Evolutionary conservation across 2,797 vertebrate species (phyloP).

Genomic region (Chromobotia macracanthus): DNA sequence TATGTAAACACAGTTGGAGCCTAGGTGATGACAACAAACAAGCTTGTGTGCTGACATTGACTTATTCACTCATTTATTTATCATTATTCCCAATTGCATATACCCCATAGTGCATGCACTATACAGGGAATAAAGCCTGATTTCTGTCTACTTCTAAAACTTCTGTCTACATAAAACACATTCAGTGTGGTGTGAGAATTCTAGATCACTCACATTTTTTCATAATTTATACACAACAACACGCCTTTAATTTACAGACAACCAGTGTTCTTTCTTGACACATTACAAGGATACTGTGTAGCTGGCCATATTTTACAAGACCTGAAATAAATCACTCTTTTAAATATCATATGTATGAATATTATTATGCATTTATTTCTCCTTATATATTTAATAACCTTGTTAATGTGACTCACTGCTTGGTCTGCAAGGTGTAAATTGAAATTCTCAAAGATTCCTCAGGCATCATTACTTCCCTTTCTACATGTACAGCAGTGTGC

Average conservation of each 20-base stretch:
- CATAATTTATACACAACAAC: not conserved
- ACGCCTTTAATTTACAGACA: too few species aligned
- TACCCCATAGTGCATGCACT: not conserved
- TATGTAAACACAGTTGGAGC: not conserved
- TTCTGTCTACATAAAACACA: not conserved
- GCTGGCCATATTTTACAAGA: too few species aligned
- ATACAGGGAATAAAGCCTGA: not conserved
- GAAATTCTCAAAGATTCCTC: too few species aligned
- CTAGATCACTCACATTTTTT: not conserved
- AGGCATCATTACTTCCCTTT: too few species aligned
- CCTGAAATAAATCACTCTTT: too few species aligned
- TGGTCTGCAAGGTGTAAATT: too few species aligned
- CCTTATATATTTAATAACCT: too few species aligned
- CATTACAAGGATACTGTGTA: not conserved
- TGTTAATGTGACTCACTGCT: too few species aligned
- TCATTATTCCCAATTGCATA: rapidly evolving
- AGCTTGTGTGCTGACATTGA: not conserved
- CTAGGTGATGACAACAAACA: not conserved
- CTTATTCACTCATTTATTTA: too few species aligned
- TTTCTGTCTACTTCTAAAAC: not conserved
- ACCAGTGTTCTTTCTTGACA: not conserved
- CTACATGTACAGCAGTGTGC: too few species aligned
- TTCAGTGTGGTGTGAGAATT: not conserved
- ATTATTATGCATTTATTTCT: too few species aligned
- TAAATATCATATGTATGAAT: too few species aligned